phyloP scores from a whole-genome alignment of 2,113 vertebrate species.

The Actenoides lindsayi region DNA sequence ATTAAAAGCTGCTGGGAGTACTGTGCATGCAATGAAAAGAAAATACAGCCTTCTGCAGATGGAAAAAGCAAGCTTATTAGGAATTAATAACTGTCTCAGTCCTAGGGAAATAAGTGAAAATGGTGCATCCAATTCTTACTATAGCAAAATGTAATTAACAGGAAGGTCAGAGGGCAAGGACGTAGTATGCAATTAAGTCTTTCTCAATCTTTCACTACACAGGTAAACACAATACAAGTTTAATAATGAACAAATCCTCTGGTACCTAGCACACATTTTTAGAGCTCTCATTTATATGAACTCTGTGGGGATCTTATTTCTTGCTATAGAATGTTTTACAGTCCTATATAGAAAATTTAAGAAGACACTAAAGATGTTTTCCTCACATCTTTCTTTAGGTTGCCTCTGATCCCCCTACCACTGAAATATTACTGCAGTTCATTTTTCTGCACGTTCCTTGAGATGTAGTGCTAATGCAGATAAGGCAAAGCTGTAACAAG shows the following conservation, averaged over 20 bases:
- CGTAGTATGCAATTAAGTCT: conserved; percentile 53
- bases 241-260: conserved; percentile 65
- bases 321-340: neutral
- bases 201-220: conserved; percentile 28
- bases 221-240: conserved; percentile 50
- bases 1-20: conserved; percentile 60
- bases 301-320: conserved; percentile 20
- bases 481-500: conserved; percentile 30
- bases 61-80: conserved; percentile 61
- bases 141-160: conserved; percentile 57
- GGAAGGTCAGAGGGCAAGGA: conserved; percentile 66
- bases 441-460: conserved; percentile 7
- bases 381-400: neutral
- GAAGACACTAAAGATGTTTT: neutral
- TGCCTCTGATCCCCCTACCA: conserved; percentile 3
- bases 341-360: conserved; percentile 40
- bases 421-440: neutral
- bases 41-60: conserved; percentile 50
- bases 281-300: conserved; percentile 44
- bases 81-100: conserved; percentile 53
- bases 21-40: conserved; percentile 21
- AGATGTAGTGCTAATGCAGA: conserved; percentile 20
- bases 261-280: conserved; percentile 36
- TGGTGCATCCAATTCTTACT: conserved; percentile 40
- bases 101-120: conserved; percentile 63